These are phyloP conservation scores for Euclidia mi DNA, from an alignment of 2,888 invertebrate genomes.

Conservation along the genomic window DNA sequence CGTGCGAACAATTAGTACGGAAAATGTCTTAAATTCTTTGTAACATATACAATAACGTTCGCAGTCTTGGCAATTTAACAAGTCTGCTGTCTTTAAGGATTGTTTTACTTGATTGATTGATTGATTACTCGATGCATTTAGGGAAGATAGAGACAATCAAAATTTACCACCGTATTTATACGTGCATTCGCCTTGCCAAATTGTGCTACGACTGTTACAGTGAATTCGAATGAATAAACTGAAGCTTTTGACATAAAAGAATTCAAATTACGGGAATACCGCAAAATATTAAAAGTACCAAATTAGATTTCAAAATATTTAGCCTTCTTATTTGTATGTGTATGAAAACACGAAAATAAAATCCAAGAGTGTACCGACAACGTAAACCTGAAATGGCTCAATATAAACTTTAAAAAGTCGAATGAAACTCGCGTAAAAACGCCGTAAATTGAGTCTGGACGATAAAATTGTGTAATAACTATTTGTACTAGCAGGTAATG, in stretches of 20 bases:
- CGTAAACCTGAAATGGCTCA: constrained; percentile 37
- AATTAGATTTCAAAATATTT: no score
- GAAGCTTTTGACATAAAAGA: no score
- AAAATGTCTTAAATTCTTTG: not conserved
- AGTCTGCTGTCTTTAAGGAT: not conserved
- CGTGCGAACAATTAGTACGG: no score
- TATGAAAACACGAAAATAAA: constrained; percentile 29
- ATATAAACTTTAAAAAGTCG: constrained; percentile 56
- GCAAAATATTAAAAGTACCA: no score
- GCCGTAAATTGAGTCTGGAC: constrained; percentile 43
- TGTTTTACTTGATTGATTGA: constrained; percentile 7
- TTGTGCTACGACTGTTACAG: no score
- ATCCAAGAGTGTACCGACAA: constrained; percentile 22
- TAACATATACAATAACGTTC: not conserved
- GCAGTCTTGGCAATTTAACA: constrained; percentile 3
- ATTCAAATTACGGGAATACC: no score
- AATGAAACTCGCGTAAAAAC: constrained; percentile 54
- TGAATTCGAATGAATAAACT: no score
- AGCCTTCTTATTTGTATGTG: no score
- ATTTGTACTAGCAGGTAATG: constrained; percentile 52
- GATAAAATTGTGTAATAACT: constrained; percentile 53
- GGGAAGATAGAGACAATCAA: not conserved
- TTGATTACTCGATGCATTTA: constrained; percentile 3
- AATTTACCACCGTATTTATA: not conserved
- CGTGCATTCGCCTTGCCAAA: not conserved